phyloP scores from a whole-genome alignment of 2,888 invertebrate genomes.

The Caenorhabditis afra region DNA sequence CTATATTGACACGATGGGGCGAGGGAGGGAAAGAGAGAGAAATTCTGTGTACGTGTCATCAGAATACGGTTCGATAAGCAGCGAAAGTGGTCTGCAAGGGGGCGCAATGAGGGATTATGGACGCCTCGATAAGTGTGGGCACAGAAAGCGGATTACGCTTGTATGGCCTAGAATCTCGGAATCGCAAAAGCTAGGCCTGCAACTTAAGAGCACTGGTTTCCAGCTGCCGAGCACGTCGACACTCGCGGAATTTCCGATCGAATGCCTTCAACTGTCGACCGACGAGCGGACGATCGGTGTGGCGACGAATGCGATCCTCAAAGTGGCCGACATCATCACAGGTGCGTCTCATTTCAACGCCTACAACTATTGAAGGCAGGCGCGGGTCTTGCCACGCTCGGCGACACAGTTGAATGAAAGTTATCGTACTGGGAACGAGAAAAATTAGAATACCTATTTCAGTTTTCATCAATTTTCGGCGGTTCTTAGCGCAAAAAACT shows the following conservation, averaged over 20 bases:
- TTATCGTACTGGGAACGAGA: no score
- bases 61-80: conserved; percentile 45
- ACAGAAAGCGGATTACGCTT: conserved; percentile 16
- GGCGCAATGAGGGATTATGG: conserved; percentile 18
- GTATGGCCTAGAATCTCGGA: no score
- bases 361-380: no score
- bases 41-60: background rate
- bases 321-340: conserved; percentile 50
- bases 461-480: no score
- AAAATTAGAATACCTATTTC: no score
- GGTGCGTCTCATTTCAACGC: no score
- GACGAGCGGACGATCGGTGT: conserved; percentile 58
- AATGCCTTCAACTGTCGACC: conserved; percentile 45
- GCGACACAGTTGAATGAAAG: no score
- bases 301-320: conserved; percentile 48
- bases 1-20: background rate
- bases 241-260: conserved; percentile 47
- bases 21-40: background rate
- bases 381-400: no score
- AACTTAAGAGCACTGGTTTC: no score
- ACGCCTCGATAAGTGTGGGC: conserved; percentile 26
- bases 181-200: no score
- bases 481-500: no score
- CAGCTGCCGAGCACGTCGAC: conserved; percentile 56
- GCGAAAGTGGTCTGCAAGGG: conserved; percentile 21